A percentile compares a stretch with the other conserved stretches of the same genome.
These are phyloP conservation scores for Falco berigora DNA, from an alignment of 2,797 vertebrate species.

Conservation along the genomic window DNA sequence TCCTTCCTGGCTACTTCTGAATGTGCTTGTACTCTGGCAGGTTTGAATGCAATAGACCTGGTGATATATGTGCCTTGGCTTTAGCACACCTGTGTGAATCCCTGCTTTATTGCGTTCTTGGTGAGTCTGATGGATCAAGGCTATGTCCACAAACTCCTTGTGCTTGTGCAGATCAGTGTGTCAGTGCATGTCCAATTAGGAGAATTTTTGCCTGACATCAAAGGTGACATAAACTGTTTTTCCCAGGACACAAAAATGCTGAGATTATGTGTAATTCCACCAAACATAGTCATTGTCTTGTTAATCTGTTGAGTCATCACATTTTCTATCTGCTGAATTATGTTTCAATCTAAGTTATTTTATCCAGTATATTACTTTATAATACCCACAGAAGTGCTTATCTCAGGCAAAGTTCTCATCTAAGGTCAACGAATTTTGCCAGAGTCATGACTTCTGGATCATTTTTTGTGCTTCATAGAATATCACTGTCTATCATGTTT, in stretches of 20 bases:
- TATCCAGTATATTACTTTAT: not conserved
- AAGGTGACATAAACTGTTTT: not conserved
- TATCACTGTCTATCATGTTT: not conserved
- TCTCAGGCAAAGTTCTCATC: not conserved
- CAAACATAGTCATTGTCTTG: not conserved
- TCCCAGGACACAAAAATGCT: not conserved
- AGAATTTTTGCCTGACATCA: not conserved
- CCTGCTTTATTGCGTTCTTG: not conserved
- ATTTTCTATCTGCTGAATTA: slow-evolving; percentile 30
- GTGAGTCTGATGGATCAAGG: not conserved
- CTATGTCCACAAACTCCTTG: not conserved
- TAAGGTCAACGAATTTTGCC: not conserved
- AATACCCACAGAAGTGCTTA: not conserved
- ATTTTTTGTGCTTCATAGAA: not conserved
- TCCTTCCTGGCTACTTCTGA: not conserved
- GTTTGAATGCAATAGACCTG: not conserved
- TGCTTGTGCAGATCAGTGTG: not conserved
- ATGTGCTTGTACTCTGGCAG: not conserved
- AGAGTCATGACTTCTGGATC: not conserved
- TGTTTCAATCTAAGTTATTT: slow-evolving; percentile 17
- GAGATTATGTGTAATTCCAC: not conserved
- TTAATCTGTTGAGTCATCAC: not conserved
- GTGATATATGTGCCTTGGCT: not conserved
- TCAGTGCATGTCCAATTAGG: not conserved
- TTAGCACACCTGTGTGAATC: not conserved